Conservation (phyloP, 2,113 vertebrate genomes). For the Leucoraja erinaceus region DNA sequence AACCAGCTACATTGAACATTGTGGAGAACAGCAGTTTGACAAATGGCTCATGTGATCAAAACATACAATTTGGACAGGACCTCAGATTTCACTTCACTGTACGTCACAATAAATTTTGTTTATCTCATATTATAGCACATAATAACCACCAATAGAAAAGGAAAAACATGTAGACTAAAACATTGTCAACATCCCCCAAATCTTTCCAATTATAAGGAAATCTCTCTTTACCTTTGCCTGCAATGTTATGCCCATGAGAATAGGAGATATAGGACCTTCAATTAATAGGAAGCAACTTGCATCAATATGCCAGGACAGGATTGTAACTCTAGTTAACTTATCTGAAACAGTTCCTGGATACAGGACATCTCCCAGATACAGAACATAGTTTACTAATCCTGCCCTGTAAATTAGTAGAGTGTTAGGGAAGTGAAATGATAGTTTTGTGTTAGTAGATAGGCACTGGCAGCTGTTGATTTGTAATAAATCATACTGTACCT, state of each 20-base stretch:
- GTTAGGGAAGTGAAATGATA: neutral
- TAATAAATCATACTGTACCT: constrained; percentile 36
- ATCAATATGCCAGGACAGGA: neutral
- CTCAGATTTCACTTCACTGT: neutral
- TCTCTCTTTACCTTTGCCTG: neutral
- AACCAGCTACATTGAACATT: neutral
- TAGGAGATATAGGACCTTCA: neutral
- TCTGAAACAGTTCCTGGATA: neutral
- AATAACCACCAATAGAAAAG: neutral
- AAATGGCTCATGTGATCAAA: neutral
- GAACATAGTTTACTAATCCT: neutral
- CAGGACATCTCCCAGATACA: neutral
- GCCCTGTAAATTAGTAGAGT: neutral
- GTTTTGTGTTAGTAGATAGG: constrained; percentile 12
- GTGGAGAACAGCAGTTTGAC: neutral
- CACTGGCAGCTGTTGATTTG: neutral
- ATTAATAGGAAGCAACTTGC: neutral
- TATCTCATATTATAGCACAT: neutral
- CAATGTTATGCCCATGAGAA: neutral
- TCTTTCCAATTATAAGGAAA: neutral
- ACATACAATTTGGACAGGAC: neutral
- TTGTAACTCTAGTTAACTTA: neutral
- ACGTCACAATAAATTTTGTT: neutral
- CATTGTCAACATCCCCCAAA: neutral
- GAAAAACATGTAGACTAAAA: neutral